Base-by-base conservation (phyloP, 2,113 vertebrate species). In the Cyrtonyx montezumae region DNA sequence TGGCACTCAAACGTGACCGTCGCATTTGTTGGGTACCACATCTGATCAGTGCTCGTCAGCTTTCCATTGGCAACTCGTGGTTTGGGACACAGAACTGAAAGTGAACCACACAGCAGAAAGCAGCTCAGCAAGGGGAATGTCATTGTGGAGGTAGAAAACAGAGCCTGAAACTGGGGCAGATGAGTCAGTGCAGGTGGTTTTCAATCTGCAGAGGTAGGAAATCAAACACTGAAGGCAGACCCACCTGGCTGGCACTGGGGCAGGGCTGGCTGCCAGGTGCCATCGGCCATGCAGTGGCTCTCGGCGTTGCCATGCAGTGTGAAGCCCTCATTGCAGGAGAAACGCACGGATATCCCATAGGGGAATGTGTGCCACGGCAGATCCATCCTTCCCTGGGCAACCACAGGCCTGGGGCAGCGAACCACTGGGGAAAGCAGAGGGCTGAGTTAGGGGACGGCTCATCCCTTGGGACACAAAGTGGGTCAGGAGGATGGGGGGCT, bases 161-260 rank as follows among this genome's bases (percentile, higher is more conserved):
- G 25, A 21, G 8, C 5, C 8, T 23, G 4, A 13, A 3, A 9
- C 7, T 7, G 16, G 8, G 28, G 30, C 30, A 34, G 22, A 3
- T 19, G 78, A 66, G 42, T 11, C 20, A 8, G 34, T 2, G 28
- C 34, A 15, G 75, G 66, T 28, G 53, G 67, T 45, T 12, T 73
- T 22, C 7, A 43, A 37, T 5, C 6, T 21, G n/a, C 11, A 23
- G 11, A 80, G 51, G 56, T 40, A 14, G 12, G 36, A 70, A 58
- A 62, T 9, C 30, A 53, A 56, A 53, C 0, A 0, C 3, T 37
- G n/a, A 21, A 62, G 56, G 37, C 8, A 59, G 88, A 94, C 96
- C 87, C 85, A 98, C 97, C 91, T 51, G 94, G 96, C 66, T 13
- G 78, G 75, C 97, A 97, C 71, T 84, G 8, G 15, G 97, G 97